Percentiles rank a stretch among this genome's conserved stretches.
These are phyloP conservation scores for Dicyrtoma fusca DNA, from an alignment of 2,888 invertebrate genomes.

Conservation along the genomic window DNA sequence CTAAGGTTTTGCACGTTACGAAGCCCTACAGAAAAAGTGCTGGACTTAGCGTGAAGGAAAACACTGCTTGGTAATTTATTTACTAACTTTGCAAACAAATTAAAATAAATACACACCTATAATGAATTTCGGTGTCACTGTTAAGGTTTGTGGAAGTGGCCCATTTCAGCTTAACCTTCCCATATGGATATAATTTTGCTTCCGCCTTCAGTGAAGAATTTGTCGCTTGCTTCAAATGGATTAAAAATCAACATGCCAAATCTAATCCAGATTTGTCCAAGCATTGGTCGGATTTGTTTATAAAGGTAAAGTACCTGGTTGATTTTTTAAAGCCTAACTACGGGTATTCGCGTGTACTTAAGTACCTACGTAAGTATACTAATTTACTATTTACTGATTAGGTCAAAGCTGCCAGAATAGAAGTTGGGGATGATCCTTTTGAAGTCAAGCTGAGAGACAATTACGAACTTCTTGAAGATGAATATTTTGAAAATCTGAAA, in stretches of 20 bases:
- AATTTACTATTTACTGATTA: constrained; percentile 59
- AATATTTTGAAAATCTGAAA: constrained; percentile 90
- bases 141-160: constrained; percentile 64
- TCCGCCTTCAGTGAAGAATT: constrained; percentile 86
- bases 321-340: too few species aligned
- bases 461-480: constrained; percentile 92
- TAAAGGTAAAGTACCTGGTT: constrained; percentile 82
- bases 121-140: neutral
- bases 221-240: constrained; percentile 91
- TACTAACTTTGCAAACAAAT: too few species aligned
- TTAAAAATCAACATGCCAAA: constrained; percentile 79
- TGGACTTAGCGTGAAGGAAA: constrained; percentile 45
- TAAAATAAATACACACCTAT: neutral
- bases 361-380: too few species aligned
- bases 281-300: constrained; percentile 80
- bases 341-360: too few species aligned
- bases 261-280: constrained; percentile 71
- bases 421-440: constrained; percentile 97
- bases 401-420: constrained; percentile 84
- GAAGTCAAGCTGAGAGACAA: constrained; percentile 95
- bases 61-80: constrained; percentile 50
- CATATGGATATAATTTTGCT: constrained; percentile 84
- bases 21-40: constrained; percentile 49
- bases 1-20: constrained; percentile 44
- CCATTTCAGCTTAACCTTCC: constrained; percentile 64